A percentile compares a stretch with the other conserved stretches of the same genome.
Conservation (phyloP, 2,888 invertebrate genomes). For the Philereme transversata region DNA sequence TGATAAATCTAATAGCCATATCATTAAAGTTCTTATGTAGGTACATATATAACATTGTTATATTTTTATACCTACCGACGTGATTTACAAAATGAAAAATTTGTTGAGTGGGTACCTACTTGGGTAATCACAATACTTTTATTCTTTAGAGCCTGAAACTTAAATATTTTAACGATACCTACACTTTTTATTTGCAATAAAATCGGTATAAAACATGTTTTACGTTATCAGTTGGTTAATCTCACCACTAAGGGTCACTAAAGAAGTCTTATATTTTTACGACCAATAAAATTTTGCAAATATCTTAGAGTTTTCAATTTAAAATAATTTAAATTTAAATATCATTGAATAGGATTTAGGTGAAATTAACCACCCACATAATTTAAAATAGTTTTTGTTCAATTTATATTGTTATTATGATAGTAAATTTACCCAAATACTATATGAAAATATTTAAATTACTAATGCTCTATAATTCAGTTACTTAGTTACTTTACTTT, state of each 20-base stretch:
- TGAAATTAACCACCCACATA: not conserved
- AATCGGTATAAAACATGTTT: constrained; percentile 38
- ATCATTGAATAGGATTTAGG: constrained; percentile 10
- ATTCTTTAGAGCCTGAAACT: constrained; percentile 8
- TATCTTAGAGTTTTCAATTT: constrained; percentile 16
- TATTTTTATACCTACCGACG: too few relatives aligned
- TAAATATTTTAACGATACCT: constrained; percentile 22
- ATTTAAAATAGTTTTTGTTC: not conserved
- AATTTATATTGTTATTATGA: not conserved
- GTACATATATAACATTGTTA: too few relatives aligned
- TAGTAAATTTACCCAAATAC: too few relatives aligned
- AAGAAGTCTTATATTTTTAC: constrained; percentile 35
- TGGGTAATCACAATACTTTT: too few relatives aligned
- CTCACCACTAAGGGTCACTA: constrained; percentile 35
- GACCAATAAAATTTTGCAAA: constrained; percentile 30
- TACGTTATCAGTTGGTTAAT: constrained; percentile 34
- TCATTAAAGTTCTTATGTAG: too few relatives aligned
- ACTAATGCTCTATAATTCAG: too few relatives aligned
- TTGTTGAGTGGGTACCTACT: too few relatives aligned
- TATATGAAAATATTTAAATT: too few relatives aligned
- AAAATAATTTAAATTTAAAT: constrained; percentile 14
- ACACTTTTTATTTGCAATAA: constrained; percentile 35
- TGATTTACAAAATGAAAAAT: too few relatives aligned
- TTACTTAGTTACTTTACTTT: too few relatives aligned
- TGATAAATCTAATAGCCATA: too few relatives aligned